Evolutionary conservation across 2,113 vertebrate genomes (phyloP).

Genomic region (Ia io): DNA sequence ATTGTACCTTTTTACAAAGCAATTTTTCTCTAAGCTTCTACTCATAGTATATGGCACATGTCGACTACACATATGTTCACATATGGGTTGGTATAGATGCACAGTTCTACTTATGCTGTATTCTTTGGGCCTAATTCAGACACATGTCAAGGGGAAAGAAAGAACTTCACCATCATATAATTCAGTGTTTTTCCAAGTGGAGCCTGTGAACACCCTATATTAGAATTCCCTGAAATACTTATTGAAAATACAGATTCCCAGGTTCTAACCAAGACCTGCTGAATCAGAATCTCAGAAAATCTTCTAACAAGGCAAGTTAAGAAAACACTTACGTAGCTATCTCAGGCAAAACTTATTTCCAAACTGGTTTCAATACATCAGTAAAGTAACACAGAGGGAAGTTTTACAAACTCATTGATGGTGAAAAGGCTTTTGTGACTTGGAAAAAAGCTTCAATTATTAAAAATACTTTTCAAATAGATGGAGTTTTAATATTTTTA

Average conservation of each 20-base stretch:
- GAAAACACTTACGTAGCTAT: neutral
- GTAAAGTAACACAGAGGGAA: neutral
- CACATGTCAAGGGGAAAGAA: neutral
- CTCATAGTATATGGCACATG: neutral
- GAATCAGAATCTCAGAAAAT: constrained; percentile 4
- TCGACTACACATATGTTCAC: neutral
- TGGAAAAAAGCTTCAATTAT: neutral
- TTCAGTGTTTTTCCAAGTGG: neutral
- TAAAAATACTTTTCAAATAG: neutral
- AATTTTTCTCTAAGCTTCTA: constrained; percentile 17
- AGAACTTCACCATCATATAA: neutral
- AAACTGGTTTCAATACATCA: neutral
- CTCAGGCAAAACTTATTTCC: neutral
- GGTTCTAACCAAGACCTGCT: neutral
- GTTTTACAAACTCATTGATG: neutral
- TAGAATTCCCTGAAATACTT: neutral
- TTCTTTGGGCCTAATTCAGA: constrained; percentile 28
- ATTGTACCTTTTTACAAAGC: neutral
- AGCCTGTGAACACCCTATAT: neutral
- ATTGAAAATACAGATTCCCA: neutral
- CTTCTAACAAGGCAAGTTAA: neutral
- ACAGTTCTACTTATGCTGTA: neutral
- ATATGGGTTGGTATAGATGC: neutral
- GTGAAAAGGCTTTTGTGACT: neutral
- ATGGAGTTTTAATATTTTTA: neutral